These are phyloP conservation scores for Catagonus wagneri DNA, from an alignment of 2,113 vertebrate genomes.

Conservation along the genomic window DNA sequence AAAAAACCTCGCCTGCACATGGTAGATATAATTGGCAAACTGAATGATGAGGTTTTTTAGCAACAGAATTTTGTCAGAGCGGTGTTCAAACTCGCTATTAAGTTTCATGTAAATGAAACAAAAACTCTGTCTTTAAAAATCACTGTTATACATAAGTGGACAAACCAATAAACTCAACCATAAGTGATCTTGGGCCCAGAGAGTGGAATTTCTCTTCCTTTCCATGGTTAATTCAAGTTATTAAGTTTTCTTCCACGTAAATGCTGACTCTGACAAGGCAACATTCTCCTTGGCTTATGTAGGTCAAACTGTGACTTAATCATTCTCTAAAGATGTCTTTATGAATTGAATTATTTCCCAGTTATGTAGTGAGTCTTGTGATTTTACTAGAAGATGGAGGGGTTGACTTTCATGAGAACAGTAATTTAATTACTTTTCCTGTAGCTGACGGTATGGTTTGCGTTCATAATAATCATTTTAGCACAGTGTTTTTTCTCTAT, in stretches of 20 bases:
- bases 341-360: constrained; percentile 75
- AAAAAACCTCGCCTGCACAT: constrained; percentile 37
- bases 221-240: constrained; percentile 29
- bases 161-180: background rate
- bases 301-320: constrained; percentile 73
- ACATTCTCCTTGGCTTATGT: constrained; percentile 59
- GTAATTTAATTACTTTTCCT: constrained; percentile 70
- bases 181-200: background rate
- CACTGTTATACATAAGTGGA: background rate
- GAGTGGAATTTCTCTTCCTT: constrained; percentile 1
- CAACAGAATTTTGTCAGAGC: background rate
- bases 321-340: constrained; percentile 71
- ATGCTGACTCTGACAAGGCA: constrained; percentile 58
- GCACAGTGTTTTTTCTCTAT: background rate
- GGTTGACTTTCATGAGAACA: background rate
- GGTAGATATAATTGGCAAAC: constrained; percentile 79
- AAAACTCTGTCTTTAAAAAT: constrained; percentile 22
- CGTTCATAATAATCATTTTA: constrained; percentile 32
- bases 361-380: constrained; percentile 47
- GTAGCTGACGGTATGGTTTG: constrained; percentile 18
- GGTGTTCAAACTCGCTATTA: background rate
- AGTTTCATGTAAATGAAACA: background rate
- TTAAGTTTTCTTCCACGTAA: constrained; percentile 56
- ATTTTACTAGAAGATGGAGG: constrained; percentile 14
- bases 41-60: constrained; percentile 64